Evolutionary conservation across 2,113 vertebrate species (phyloP).

Genomic region (Chrysemys picta): DNA sequence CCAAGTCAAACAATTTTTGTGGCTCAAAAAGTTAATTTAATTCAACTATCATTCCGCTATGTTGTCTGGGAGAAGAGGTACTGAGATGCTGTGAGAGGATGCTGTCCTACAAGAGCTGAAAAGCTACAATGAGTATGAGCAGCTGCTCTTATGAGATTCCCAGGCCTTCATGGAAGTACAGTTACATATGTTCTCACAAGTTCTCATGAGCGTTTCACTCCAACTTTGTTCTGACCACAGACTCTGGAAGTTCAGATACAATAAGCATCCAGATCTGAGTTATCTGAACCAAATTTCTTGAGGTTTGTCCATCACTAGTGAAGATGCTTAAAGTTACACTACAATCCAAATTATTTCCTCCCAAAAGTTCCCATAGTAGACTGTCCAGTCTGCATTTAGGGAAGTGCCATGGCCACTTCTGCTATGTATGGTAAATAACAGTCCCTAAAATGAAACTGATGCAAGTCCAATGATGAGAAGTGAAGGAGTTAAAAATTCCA

Average conservation of each 20-base stretch:
- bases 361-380: background rate
- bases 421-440: background rate
- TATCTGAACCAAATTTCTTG: background rate
- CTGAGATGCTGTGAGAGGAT: background rate
- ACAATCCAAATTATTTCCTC: background rate
- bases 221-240: background rate
- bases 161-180: background rate
- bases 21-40: background rate
- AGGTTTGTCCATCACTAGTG: background rate
- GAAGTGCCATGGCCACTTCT: background rate
- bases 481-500: slow-evolving; percentile 66
- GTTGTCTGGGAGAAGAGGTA: background rate
- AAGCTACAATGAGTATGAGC: background rate
- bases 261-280: background rate
- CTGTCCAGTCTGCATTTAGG: background rate
- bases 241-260: background rate
- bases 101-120: background rate
- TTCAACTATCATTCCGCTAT: background rate
- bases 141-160: background rate
- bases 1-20: background rate
- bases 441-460: background rate
- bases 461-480: slow-evolving; percentile 11
- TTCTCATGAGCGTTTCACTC: background rate
- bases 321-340: background rate
- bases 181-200: rapidly evolving